These are phyloP conservation scores for Cylindroiulus punctatus DNA, from an alignment of 2,888 invertebrate genomes.

Conservation along the genomic window DNA sequence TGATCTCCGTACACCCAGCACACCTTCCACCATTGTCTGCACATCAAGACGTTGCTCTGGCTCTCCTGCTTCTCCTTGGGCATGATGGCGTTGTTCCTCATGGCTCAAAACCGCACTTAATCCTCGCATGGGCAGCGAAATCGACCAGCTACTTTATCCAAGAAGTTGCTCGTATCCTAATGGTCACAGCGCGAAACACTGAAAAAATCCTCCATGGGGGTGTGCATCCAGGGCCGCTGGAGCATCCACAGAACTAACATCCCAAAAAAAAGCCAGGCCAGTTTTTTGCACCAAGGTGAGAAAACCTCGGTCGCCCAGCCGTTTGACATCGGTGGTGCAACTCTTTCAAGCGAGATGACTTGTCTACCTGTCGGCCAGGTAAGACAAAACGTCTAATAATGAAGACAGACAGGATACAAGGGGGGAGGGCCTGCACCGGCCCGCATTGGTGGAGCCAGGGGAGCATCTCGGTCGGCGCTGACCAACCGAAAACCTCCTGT, in stretches of 20 bases:
- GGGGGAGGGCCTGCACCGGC: constrained; percentile 15
- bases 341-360: constrained; percentile 45
- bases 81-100: constrained; percentile 46
- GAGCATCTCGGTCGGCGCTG: constrained; percentile 38
- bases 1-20: constrained; percentile 88
- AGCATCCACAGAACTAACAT: not conserved
- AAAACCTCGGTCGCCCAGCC: constrained; percentile 19
- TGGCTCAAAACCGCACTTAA: not conserved
- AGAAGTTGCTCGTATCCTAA: not conserved
- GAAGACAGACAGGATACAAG: constrained; percentile 44
- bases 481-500: constrained; percentile 47
- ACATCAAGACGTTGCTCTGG: constrained; percentile 56
- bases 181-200: too few species aligned
- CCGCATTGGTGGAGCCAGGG: constrained; percentile 44
- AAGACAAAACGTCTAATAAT: constrained; percentile 45
- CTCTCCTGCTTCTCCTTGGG: constrained; percentile 44
- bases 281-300: not conserved
- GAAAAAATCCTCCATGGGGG: not conserved
- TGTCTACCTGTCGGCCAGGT: constrained; percentile 45
- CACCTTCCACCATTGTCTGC: constrained; percentile 84
- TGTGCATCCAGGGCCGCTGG: not conserved
- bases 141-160: not conserved
- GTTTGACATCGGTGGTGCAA: constrained; percentile 37
- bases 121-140: not conserved
- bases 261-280: not conserved